phyloP scores from a whole-genome alignment of 1,140 invertebrate species.

The Sminthurinus signatus region DNA sequence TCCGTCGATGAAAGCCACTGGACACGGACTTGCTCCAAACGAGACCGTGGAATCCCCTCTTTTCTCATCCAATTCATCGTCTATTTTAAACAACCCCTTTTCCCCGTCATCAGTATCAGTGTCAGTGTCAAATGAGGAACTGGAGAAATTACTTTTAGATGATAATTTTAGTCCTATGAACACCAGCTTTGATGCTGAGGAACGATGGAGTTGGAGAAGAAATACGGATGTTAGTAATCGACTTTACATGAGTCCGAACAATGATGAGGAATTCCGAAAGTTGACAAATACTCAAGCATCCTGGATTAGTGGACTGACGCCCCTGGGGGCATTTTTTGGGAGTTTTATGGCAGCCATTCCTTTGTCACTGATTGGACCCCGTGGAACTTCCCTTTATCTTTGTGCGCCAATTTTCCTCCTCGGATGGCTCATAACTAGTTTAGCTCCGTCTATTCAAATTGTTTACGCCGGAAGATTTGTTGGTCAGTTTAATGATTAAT shows the following conservation, averaged over 20 bases:
- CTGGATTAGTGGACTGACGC: conserved; percentile 27
- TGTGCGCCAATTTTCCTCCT: conserved; percentile 18
- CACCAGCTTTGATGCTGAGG: not conserved
- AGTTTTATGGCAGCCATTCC: conserved; percentile 23
- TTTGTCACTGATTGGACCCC: conserved; percentile 19
- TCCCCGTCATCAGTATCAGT: too few species aligned
- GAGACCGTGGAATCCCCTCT: not conserved
- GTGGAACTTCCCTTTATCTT: conserved; percentile 20
- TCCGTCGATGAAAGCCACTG: conserved; percentile 17
- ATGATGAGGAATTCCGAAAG: conserved; percentile 5
- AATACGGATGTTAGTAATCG: not conserved
- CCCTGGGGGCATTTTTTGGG: conserved; percentile 33
- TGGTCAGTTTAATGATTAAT: conserved; percentile 19
- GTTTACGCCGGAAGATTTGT: conserved; percentile 26
- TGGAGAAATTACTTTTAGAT: not conserved
- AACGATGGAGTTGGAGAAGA: not conserved
- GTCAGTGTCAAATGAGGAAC: not conserved
- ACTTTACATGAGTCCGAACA: not conserved
- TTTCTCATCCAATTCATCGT: too few species aligned
- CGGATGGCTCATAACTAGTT: conserved; percentile 25
- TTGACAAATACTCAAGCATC: conserved; percentile 13
- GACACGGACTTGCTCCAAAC: not conserved
- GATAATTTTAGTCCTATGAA: not conserved
- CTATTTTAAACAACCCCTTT: too few species aligned
- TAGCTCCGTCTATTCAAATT: conserved; percentile 14